Percentiles rank a stretch among this genome's conserved stretches.
Evolutionary conservation across 2,797 vertebrate genomes (phyloP).

Genomic region (Furcifer pardalis): DNA sequence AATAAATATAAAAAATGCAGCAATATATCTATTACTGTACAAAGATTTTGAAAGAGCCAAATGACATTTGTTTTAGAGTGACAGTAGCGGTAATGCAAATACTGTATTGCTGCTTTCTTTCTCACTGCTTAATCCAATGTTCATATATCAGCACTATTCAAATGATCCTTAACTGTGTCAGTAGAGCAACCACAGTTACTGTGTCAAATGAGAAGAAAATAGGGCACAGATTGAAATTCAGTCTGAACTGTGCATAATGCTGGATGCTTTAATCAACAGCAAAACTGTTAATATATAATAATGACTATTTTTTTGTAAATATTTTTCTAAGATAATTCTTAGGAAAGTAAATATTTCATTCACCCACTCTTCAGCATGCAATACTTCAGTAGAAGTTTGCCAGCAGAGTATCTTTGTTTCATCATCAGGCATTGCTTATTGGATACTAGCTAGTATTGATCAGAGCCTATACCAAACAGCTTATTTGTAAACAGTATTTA

Average conservation of each 20-base stretch:
- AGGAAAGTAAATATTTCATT: slow-evolving; percentile 27
- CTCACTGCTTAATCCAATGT: slow-evolving; percentile 11
- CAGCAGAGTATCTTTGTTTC: slow-evolving; percentile 24
- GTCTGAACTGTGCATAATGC: neutral
- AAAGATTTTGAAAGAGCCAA: neutral
- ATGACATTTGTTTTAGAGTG: neutral
- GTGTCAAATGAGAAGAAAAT: neutral
- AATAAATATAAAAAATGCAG: neutral
- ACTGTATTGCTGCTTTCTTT: slow-evolving; percentile 1
- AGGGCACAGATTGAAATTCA: neutral
- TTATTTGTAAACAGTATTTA: neutral
- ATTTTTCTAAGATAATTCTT: slow-evolving; percentile 21
- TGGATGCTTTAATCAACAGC: slow-evolving; percentile 8
- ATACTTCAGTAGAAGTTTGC: slow-evolving; percentile 31
- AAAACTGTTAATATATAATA: neutral
- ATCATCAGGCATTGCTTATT: slow-evolving; percentile 13
- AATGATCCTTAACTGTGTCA: slow-evolving; percentile 2
- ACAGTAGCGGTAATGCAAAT: neutral
- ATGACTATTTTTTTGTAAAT: slow-evolving; percentile 16
- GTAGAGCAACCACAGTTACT: neutral
- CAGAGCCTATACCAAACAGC: neutral
- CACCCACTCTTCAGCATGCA: neutral
- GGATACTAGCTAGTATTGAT: neutral
- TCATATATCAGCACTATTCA: neutral
- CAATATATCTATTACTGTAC: neutral